These are phyloP conservation scores for Rhegmatorhina hoffmannsi DNA, from an alignment of 2,113 vertebrate species.

Conservation along the genomic window DNA sequence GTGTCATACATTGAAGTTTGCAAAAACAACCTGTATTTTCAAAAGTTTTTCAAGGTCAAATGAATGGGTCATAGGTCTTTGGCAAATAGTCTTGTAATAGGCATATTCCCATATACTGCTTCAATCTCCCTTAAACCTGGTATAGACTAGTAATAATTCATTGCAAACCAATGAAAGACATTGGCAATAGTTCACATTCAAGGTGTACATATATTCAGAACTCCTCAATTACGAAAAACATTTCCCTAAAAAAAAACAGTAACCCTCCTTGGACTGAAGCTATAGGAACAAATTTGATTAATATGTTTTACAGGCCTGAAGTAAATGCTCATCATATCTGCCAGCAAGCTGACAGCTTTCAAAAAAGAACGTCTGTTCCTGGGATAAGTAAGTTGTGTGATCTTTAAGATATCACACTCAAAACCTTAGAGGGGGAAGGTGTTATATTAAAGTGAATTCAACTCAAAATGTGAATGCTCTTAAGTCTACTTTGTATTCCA, in stretches of 20 bases:
- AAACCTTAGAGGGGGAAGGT: constrained; percentile 62
- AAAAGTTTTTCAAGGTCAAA: constrained; percentile 76
- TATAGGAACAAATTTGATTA: constrained; percentile 75
- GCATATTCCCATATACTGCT: constrained; percentile 66
- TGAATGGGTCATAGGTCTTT: constrained; percentile 65
- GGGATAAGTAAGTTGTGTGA: constrained; percentile 73
- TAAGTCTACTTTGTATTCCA: constrained; percentile 43
- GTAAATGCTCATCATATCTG: constrained; percentile 78
- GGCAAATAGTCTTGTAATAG: constrained; percentile 74
- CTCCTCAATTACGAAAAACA: constrained; percentile 60
- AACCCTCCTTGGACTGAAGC: constrained; percentile 66
- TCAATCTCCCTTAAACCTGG: constrained; percentile 49
- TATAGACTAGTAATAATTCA: constrained; percentile 25
- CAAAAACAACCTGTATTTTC: constrained; percentile 81
- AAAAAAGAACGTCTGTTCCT: constrained; percentile 73
- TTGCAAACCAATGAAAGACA: constrained; percentile 38
- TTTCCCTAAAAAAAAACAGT: constrained; percentile 68
- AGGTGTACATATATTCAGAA: constrained; percentile 1
- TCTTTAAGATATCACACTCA: constrained; percentile 69
- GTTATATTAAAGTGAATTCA: constrained; percentile 65
- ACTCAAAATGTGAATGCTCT: constrained; percentile 48
- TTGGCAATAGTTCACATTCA: not conserved
- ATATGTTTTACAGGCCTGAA: constrained; percentile 78
- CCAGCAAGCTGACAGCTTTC: constrained; percentile 76
- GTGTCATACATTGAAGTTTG: constrained; percentile 81